Conservation (phyloP, 2,888 invertebrate species). For the Dastarcus helophoroides region DNA sequence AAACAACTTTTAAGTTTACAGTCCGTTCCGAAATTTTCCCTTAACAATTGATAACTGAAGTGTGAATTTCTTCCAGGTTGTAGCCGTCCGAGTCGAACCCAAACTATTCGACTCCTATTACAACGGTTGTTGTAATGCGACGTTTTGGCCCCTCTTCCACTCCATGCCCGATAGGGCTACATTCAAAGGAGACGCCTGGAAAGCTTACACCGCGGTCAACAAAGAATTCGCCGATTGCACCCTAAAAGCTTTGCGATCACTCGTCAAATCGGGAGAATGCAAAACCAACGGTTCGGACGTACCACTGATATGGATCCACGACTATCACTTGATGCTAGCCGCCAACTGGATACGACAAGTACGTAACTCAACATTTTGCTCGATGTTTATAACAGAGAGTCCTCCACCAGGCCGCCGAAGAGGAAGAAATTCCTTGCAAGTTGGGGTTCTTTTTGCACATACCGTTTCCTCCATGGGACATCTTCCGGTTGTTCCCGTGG, state of each 20-base stretch:
- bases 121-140: slow-evolving; percentile 86
- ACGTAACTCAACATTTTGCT: too few species aligned
- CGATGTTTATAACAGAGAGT: slow-evolving; percentile 1
- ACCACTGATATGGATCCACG: slow-evolving; percentile 88
- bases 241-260: slow-evolving; percentile 50
- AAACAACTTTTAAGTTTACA: too few species aligned
- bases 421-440: slow-evolving; percentile 63
- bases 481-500: slow-evolving; percentile 82
- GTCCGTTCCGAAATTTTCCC: too few species aligned
- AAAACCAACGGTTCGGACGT: slow-evolving; percentile 36
- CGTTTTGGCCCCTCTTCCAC: slow-evolving; percentile 86
- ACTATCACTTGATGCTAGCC: slow-evolving; percentile 87
- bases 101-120: slow-evolving; percentile 75
- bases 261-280: slow-evolving; percentile 27
- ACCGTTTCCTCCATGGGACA: slow-evolving; percentile 91
- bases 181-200: slow-evolving; percentile 74
- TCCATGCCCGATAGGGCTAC: slow-evolving; percentile 84
- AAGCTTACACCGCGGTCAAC: slow-evolving; percentile 66
- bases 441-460: slow-evolving; percentile 90
- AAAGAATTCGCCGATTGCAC: slow-evolving; percentile 75
- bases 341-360: slow-evolving; percentile 84
- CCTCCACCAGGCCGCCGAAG: slow-evolving; percentile 53
- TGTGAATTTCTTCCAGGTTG: slow-evolving; percentile 46
- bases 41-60: background rate
- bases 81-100: slow-evolving; percentile 67